Base-by-base conservation (phyloP, 2,797 vertebrate species). In the Chelonia mydas region DNA sequence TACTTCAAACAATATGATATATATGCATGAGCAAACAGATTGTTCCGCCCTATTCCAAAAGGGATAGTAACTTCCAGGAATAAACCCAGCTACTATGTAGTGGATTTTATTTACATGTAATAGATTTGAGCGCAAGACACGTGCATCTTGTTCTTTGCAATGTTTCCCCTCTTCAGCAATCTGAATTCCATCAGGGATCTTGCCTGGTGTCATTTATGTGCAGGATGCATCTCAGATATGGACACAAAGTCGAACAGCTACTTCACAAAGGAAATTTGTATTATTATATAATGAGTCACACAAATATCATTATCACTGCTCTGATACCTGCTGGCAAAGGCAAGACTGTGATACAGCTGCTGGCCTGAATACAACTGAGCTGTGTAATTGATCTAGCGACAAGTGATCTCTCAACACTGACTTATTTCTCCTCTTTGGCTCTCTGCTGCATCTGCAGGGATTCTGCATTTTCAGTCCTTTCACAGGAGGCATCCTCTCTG, bases 401-500 rank as follows among this genome's bases (percentile, higher is more conserved):
- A 33, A 54, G 9, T 51, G 80, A 23, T 3, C n/a, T 1, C 53
- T 13, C 77, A 28, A 45, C 50, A 72, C 15, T 15, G 49, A 74
- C 16, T 15, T 5, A 2, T 37, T 83, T 13, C 59, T 88, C 74
- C 54, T 81, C 47, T 83, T 72, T 25, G 12, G 91, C 49, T 54
- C 88, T 83, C 95, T 37, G 89, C 90, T 2, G 10, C 86, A 84
- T 33, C 94, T 41, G 31, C 79, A 47, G 93, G 94, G 53, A 84
- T 81, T 68, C 25, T 11, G 50, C 41, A 5, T 84, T 83, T 87
- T 84, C 96, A 57, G 84, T 88, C 95, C 94, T 85, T 74, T 53
- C 61, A 16, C 96, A 96, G 94, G 84, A 95, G 91, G 93, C 83
- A 55, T 68, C 88, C 86, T 77, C 91, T 85, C 93, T 1, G 54